A percentile compares a stretch with the other conserved stretches of the same genome.
Evolutionary conservation across 2,113 vertebrate genomes (phyloP).

Genomic region (Brienomyrus longianalis): DNA sequence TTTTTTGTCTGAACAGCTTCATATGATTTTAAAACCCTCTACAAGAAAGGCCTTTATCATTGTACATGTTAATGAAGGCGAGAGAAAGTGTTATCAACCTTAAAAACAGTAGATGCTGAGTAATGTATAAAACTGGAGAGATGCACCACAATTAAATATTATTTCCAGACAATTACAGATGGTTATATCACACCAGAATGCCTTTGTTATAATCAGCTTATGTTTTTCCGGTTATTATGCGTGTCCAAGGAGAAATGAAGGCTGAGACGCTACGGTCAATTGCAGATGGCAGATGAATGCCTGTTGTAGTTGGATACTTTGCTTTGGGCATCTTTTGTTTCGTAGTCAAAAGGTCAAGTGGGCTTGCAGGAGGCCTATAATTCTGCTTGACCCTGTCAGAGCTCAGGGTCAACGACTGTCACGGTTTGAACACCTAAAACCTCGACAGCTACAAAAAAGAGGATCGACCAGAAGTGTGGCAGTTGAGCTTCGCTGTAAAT

Average conservation of each 20-base stretch:
- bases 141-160: conserved; percentile 34
- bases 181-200: conserved; percentile 18
- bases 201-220: not conserved
- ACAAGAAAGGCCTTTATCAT: not conserved
- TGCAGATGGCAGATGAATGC: not conserved
- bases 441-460: not conserved
- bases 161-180: conserved; percentile 35
- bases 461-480: not conserved
- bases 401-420: not conserved
- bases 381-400: not conserved
- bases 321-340: not conserved
- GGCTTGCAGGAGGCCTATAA: not conserved
- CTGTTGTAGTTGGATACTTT: not conserved
- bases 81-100: conserved; percentile 34
- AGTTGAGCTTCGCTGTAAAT: not conserved
- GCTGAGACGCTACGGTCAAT: not conserved
- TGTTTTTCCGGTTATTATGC: not conserved
- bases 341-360: not conserved
- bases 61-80: not conserved
- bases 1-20: not conserved
- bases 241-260: conserved; percentile 3
- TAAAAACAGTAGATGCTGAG: conserved; percentile 51
- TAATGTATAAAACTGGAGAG: conserved; percentile 36
- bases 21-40: not conserved
- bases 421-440: not conserved